phyloP scores from a whole-genome alignment of 2,888 invertebrate genomes.

The Philereme transversata region DNA sequence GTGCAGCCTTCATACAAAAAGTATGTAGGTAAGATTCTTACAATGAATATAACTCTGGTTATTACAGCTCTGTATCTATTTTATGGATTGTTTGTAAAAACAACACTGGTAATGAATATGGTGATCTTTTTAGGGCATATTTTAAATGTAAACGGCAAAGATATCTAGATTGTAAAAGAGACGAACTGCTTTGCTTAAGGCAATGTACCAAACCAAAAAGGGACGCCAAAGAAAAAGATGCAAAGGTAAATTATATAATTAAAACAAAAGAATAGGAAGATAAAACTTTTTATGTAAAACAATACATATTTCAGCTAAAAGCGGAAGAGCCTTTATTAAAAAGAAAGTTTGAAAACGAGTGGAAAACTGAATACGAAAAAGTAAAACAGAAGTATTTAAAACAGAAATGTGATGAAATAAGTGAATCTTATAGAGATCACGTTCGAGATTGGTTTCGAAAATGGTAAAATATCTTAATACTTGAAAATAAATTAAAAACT shows the following conservation, averaged over 20 bases:
- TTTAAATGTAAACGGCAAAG: slow-evolving; percentile 60
- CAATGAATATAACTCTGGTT: neutral
- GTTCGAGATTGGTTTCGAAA: slow-evolving; percentile 64
- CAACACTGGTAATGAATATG: too few relatives aligned
- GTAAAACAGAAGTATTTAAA: slow-evolving; percentile 48
- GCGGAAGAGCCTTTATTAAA: slow-evolving; percentile 26
- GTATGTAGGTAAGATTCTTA: slow-evolving; percentile 50
- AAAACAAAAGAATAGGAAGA: neutral
- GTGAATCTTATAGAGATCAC: slow-evolving; percentile 58
- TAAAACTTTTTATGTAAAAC: neutral
- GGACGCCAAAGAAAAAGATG: slow-evolving; percentile 33
- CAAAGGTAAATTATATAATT: slow-evolving; percentile 45
- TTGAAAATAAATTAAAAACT: too few relatives aligned
- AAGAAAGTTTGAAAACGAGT: slow-evolving; percentile 47
- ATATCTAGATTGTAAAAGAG: slow-evolving; percentile 47
- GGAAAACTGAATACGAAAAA: slow-evolving; percentile 41
- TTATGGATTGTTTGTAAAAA: too few relatives aligned
- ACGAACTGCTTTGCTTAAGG: slow-evolving; percentile 54
- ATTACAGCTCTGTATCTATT: neutral
- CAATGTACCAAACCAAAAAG: slow-evolving; percentile 39
- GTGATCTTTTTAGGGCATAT: slow-evolving; percentile 51
- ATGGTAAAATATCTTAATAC: slow-evolving; percentile 49
- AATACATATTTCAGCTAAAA: slow-evolving; percentile 32
- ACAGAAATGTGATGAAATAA: slow-evolving; percentile 45
- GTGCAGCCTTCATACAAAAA: slow-evolving; percentile 59